Evolutionary conservation across 1,140 invertebrate genomes (phyloP).

Genomic region (Holotrichia oblita): DNA sequence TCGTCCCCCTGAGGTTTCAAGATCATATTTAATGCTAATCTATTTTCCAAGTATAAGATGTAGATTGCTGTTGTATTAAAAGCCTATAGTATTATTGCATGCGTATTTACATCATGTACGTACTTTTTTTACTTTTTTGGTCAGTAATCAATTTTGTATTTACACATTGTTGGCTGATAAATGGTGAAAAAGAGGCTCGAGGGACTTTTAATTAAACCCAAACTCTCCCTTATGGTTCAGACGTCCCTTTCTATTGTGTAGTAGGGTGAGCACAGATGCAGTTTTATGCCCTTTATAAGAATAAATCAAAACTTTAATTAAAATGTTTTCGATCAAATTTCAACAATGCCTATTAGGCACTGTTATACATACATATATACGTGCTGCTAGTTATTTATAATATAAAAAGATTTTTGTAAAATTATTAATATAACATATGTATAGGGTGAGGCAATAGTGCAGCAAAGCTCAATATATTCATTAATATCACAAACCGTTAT

Average conservation of each 20-base stretch:
- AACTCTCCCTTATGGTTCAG: conserved; percentile 9
- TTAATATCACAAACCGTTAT: no score
- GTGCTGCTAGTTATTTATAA: no score
- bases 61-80: not conserved
- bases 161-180: conserved; percentile 33
- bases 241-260: conserved; percentile 26
- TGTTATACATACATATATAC: not conserved
- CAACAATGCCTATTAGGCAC: not conserved
- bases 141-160: conserved; percentile 30
- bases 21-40: conserved; percentile 1
- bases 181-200: conserved; percentile 53
- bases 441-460: no score
- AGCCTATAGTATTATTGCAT: not conserved
- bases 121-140: not conserved
- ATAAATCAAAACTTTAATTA: conserved; percentile 50
- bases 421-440: no score
- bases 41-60: not conserved
- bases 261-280: conserved; percentile 16
- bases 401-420: no score
- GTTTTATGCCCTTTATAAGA: conserved; percentile 38
- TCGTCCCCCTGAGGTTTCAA: not conserved
- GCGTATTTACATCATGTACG: not conserved
- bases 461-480: no score
- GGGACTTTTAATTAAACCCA: conserved; percentile 56
- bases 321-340: conserved; percentile 47